Conservation (phyloP, 2,888 invertebrate species). For the Ceramica pisi region DNA sequence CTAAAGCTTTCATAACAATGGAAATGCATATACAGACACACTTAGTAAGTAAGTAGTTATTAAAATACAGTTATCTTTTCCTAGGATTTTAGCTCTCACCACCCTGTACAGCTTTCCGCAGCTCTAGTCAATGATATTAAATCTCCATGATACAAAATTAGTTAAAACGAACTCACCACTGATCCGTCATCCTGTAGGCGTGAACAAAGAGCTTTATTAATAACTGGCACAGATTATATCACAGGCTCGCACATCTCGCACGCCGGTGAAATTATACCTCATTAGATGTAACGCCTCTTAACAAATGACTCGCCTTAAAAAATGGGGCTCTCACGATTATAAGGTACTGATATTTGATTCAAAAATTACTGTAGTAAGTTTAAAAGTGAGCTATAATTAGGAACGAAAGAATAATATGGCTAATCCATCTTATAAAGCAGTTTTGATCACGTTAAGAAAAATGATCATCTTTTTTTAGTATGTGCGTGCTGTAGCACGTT, state of each 20-base stretch:
- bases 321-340: constrained; percentile 51
- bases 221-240: constrained; percentile 71
- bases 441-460: constrained; percentile 13
- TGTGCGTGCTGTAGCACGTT: neutral
- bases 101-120: neutral
- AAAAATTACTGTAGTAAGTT: constrained; percentile 33
- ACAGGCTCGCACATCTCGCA: constrained; percentile 59
- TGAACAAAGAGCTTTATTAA: constrained; percentile 83
- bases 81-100: constrained; percentile 1
- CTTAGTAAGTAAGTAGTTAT: too few relatives aligned
- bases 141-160: constrained; percentile 58
- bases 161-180: constrained; percentile 84
- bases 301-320: constrained; percentile 56
- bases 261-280: constrained; percentile 56
- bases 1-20: neutral
- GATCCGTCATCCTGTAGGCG: constrained; percentile 89
- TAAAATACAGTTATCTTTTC: neutral
- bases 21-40: neutral
- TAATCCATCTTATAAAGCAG: constrained; percentile 24
- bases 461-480: constrained; percentile 8
- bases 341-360: constrained; percentile 44
- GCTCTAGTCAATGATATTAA: constrained; percentile 34
- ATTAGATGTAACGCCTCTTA: constrained; percentile 59
- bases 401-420: constrained; percentile 2
- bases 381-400: constrained; percentile 17